Evolutionary conservation across 2,113 vertebrate species (phyloP), one percentile per base, ranked within the genome.

Genomic region (Falcunculus frontatus): DNA sequence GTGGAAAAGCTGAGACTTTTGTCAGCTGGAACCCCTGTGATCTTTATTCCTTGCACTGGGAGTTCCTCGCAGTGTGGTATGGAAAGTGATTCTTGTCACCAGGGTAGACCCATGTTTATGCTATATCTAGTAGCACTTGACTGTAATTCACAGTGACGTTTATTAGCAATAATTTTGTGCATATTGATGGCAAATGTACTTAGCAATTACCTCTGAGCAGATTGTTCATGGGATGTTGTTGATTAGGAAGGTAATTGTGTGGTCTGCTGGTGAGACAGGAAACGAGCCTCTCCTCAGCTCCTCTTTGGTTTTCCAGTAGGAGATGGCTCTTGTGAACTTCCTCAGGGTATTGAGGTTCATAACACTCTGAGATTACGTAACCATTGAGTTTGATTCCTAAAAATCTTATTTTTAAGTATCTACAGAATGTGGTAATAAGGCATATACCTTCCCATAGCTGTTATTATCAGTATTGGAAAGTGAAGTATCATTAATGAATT

Each of bases 181-280:
- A 12, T 57, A 46, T 89, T 86, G 89, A 56, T 88, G 59, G 63
- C 59, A 90, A 83, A 80, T 18, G 63, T 80, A 49, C 55, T 94
- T 65, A 80, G 67, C 63, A 89, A 29, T 89, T 90, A 94, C 53
- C 63, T 95, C 68, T 33, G 49, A 92, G 74, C 70, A 68, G 75
- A 85, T 72, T 72, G 78, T 53, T 84, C 4, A 7, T 67, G 90
- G 91, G 63, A 52, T 93, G 88, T 82, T 88, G 79, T 90, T 90
- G 76, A 88, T 96, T 93, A 93, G 80, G 63, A 76, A 35, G 52
- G 72, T 91, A 76, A 75, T 89, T 95, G 95, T 76, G 95, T 97
- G 93, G 93, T 97, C 97, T 96, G 60, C 69, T 79, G 69, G 77
- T 35, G 84, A 75, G 70, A 41, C 86, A 87, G 89, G 90, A 95